These are phyloP conservation scores for Tachina grossa DNA, from an alignment of 2,888 invertebrate species.

Conservation along the genomic window DNA sequence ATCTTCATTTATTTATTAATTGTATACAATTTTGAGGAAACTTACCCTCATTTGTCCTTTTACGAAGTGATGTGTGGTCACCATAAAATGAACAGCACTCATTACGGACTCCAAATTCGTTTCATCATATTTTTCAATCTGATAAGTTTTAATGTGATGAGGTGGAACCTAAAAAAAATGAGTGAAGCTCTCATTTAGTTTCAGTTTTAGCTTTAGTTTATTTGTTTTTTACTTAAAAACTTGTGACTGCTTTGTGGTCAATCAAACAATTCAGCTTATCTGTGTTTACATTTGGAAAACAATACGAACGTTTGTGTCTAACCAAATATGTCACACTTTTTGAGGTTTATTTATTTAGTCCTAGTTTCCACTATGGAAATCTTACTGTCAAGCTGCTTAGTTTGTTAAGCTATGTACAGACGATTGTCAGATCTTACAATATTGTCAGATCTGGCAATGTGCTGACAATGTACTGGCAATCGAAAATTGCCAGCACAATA, in stretches of 20 bases:
- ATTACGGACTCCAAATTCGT: slow-evolving; percentile 81
- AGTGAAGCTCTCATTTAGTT: not conserved
- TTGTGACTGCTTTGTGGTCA: slow-evolving; percentile 22
- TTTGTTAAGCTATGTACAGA: no score
- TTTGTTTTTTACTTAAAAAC: not conserved
- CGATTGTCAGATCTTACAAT: no score
- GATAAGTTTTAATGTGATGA: slow-evolving; percentile 82
- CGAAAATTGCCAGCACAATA: no score
- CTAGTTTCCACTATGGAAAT: no score
- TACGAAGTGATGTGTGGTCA: slow-evolving; percentile 81
- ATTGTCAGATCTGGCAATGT: no score
- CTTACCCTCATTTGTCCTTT: slow-evolving; percentile 81
- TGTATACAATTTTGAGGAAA: not conserved
- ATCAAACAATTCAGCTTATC: slow-evolving; percentile 11
- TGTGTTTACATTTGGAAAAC: not conserved
- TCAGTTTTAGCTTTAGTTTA: slow-evolving; percentile 31
- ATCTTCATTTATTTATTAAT: no score
- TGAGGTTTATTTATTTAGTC: slow-evolving; percentile 40
- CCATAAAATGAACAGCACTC: slow-evolving; percentile 81
- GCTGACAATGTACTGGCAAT: no score
- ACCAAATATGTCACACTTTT: slow-evolving; percentile 71
- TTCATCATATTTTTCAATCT: slow-evolving; percentile 80
- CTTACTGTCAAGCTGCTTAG: no score
- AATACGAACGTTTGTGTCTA: slow-evolving; percentile 37
- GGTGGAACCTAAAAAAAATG: slow-evolving; percentile 78